These are phyloP conservation scores for Heliconius melpomene DNA, from an alignment of 1,140 invertebrate genomes.

Conservation along the genomic window DNA sequence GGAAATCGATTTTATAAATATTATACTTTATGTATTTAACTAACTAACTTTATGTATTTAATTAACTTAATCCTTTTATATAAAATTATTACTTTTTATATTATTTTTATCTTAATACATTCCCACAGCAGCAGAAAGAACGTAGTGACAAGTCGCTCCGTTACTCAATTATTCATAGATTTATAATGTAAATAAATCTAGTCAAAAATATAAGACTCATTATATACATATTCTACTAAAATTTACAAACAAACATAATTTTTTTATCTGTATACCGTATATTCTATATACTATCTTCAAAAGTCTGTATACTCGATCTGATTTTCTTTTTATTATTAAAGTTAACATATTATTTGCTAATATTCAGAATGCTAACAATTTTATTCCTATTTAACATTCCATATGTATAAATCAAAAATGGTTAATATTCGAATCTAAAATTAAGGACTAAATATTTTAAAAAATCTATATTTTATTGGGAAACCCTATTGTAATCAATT, in stretches of 20 bases:
- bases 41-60: no score
- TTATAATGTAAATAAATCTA: constrained; percentile 7
- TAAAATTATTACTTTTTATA: neutral
- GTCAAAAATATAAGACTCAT: constrained; percentile 2
- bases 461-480: no score
- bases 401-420: no score
- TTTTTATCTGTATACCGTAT: neutral
- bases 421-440: no score
- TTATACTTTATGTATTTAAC: no score
- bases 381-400: no score
- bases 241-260: neutral
- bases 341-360: neutral
- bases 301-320: neutral
- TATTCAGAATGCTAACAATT: neutral
- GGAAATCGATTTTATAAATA: no score
- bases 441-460: no score
- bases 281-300: neutral
- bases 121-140: neutral
- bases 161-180: neutral
- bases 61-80: no score
- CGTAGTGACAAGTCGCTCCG: neutral
- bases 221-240: constrained; percentile 2
- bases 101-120: neutral
- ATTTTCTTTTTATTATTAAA: neutral
- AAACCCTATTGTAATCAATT: no score